These are phyloP conservation scores for Cydia splendana DNA, from an alignment of 1,140 invertebrate genomes.

Conservation along the genomic window DNA sequence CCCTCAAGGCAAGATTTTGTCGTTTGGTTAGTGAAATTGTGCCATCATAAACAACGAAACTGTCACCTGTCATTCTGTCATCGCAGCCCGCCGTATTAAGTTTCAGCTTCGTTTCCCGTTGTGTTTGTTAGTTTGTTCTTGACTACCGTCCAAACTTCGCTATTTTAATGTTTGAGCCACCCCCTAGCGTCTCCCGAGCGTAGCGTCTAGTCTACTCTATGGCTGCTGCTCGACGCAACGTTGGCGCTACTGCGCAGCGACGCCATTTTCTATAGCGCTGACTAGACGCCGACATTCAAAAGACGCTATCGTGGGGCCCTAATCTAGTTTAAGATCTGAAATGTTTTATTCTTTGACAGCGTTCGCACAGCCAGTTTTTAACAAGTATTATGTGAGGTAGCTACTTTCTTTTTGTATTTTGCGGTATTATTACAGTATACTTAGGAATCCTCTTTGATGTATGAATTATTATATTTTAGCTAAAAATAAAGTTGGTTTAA, in stretches of 20 bases:
- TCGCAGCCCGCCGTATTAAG: slow-evolving; percentile 32
- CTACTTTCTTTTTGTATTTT: slow-evolving; percentile 61
- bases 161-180: slow-evolving; percentile 36
- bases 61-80: background rate
- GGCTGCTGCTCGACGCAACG: too few species aligned
- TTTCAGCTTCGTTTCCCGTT: slow-evolving; percentile 35
- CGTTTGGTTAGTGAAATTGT: background rate
- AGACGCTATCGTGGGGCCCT: too few species aligned
- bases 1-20: background rate
- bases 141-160: slow-evolving; percentile 65
- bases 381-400: slow-evolving; percentile 59
- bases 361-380: slow-evolving; percentile 54
- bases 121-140: slow-evolving; percentile 45
- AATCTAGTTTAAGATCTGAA: slow-evolving; percentile 57
- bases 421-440: slow-evolving; percentile 72
- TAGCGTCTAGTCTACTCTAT: too few species aligned
- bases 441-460: slow-evolving; percentile 77
- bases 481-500: slow-evolving; percentile 80
- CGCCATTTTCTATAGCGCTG: too few species aligned
- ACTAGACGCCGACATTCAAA: too few species aligned
- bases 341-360: slow-evolving; percentile 35
- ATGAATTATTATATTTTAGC: slow-evolving; percentile 80
- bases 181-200: too few species aligned
- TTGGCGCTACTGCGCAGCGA: too few species aligned
- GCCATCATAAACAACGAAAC: slow-evolving; percentile 2